Evolutionary conservation across 2,113 vertebrate species (phyloP).

Genomic region (Apistogramma diplotaenia): DNA sequence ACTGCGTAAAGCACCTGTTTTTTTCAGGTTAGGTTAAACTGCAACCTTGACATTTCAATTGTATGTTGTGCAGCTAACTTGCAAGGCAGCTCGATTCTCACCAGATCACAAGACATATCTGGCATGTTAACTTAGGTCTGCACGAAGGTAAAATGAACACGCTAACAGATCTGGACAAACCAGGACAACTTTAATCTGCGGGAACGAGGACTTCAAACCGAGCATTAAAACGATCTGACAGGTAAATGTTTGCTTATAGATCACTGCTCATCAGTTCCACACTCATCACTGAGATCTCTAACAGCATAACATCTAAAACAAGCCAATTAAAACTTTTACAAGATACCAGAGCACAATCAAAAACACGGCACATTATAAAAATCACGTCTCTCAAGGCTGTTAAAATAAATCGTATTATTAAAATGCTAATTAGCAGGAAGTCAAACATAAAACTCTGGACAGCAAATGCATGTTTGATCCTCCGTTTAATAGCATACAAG

Average conservation of each 20-base stretch:
- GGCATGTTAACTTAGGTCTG: not conserved
- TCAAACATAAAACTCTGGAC: not conserved
- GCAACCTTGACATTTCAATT: not conserved
- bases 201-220: not conserved
- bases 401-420: not conserved
- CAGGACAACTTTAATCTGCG: not conserved
- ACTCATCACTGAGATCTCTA: not conserved
- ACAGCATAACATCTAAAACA: not conserved
- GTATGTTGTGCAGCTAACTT: not conserved
- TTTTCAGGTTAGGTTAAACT: not conserved
- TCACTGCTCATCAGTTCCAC: not conserved
- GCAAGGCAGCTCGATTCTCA: not conserved
- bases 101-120: not conserved
- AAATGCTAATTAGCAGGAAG: not conserved
- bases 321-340: not conserved
- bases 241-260: not conserved
- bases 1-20: not conserved
- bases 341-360: not conserved
- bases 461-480: slow-evolving; percentile 6
- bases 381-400: not conserved
- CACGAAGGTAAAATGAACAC: not conserved
- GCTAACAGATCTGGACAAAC: slow-evolving; percentile 20
- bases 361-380: not conserved
- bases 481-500: slow-evolving; percentile 60
- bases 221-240: not conserved